Conservation (phyloP, 2,888 invertebrate genomes). For the Eledona agricola region DNA sequence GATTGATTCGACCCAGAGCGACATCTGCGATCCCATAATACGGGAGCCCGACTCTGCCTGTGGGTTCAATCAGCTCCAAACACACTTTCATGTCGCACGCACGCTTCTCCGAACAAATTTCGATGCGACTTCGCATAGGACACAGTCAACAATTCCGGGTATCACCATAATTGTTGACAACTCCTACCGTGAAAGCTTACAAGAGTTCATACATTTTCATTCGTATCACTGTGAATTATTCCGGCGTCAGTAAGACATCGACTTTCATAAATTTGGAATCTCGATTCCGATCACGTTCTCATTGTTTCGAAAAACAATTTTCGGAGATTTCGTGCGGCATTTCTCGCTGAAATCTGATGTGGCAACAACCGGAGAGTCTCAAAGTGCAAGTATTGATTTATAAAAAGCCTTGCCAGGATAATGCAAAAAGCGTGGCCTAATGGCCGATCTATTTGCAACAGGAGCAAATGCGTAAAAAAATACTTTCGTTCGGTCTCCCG, state of each 20-base stretch:
- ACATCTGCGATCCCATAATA: constrained; percentile 26
- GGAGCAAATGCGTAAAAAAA: constrained; percentile 18
- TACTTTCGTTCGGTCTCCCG: constrained; percentile 11
- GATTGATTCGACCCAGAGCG: constrained; percentile 34
- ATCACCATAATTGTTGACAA: too few relatives aligned
- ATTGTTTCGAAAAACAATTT: constrained; percentile 34
- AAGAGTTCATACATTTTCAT: too few relatives aligned
- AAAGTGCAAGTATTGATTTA: constrained; percentile 29
- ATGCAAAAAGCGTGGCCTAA: constrained; percentile 23
- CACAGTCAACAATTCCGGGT: too few relatives aligned
- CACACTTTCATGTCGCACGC: constrained; percentile 14
- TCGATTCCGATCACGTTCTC: constrained; percentile 30
- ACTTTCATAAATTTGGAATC: constrained; percentile 29
- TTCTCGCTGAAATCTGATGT: constrained; percentile 24
- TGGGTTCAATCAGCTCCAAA: constrained; percentile 26
- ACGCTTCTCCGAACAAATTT: constrained; percentile 27
- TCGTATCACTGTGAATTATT: constrained; percentile 17
- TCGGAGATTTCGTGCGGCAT: constrained; percentile 17
- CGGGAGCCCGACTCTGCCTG: constrained; percentile 13
- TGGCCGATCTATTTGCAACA: constrained; percentile 24
- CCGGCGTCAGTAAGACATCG: constrained; percentile 25
- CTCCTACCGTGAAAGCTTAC: too few relatives aligned
- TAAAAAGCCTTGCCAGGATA: constrained; percentile 27
- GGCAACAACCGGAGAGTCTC: constrained; percentile 8
- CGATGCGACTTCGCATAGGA: too few relatives aligned